These are phyloP conservation scores for Drosophila pachea DNA, from an alignment of 1,140 invertebrate genomes.

Conservation along the genomic window DNA sequence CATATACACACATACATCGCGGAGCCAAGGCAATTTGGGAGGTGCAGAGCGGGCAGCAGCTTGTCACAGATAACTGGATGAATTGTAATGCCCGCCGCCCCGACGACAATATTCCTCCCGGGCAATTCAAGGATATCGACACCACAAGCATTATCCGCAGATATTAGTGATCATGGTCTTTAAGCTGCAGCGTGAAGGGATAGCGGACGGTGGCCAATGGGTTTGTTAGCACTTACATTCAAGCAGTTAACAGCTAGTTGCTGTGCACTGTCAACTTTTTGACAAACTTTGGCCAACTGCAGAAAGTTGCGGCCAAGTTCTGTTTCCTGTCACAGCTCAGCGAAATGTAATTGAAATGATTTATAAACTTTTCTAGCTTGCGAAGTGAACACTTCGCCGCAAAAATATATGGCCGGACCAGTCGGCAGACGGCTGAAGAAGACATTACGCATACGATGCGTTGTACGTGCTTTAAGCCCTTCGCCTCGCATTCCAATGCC, in stretches of 20 bases:
- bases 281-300: constrained; percentile 53
- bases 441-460: constrained; percentile 54
- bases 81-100: constrained; percentile 57
- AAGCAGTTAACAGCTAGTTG: constrained; percentile 18
- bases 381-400: constrained; percentile 38
- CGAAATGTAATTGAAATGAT: constrained; percentile 76
- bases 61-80: constrained; percentile 53
- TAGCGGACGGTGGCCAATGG: no score
- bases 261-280: constrained; percentile 28
- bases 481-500: constrained; percentile 14
- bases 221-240: constrained; percentile 45
- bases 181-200: constrained; percentile 8
- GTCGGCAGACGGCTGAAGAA: constrained; percentile 22
- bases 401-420: constrained; percentile 16
- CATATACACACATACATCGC: constrained; percentile 66
- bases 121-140: constrained; percentile 19
- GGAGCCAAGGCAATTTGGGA: constrained; percentile 62
- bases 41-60: constrained; percentile 48
- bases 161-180: constrained; percentile 1
- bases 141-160: constrained; percentile 3
- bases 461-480: constrained; percentile 30
- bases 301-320: constrained; percentile 50
- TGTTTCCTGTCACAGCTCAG: constrained; percentile 70
- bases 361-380: constrained; percentile 68
- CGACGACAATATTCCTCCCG: constrained; percentile 14